A percentile compares a stretch with the other conserved stretches of the same genome.
Evolutionary conservation across 2,113 vertebrate genomes (phyloP).

Genomic region (Parus major): DNA sequence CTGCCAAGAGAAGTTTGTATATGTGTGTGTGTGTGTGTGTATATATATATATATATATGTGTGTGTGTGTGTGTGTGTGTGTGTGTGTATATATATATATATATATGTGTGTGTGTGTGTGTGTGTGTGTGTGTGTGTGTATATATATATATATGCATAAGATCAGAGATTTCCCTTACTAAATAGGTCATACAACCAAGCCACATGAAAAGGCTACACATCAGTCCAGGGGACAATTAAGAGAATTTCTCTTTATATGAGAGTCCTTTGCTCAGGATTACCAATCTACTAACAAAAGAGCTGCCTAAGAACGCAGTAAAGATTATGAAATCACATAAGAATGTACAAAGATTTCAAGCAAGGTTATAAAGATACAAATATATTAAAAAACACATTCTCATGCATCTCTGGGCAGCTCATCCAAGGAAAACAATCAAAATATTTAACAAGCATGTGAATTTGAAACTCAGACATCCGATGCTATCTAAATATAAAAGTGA

Average conservation of each 20-base stretch:
- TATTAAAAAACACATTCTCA: neutral
- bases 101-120: neutral
- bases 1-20: neutral
- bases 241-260: neutral
- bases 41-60: neutral
- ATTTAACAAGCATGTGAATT: neutral
- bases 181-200: neutral
- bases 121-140: too few species aligned
- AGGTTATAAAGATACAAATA: constrained; percentile 23
- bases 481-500: neutral
- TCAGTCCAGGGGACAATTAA: neutral
- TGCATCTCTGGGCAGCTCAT: neutral
- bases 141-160: neutral
- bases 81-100: neutral
- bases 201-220: neutral
- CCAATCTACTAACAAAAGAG: neutral
- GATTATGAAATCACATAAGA: neutral
- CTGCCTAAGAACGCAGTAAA: constrained; percentile 22
- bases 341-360: neutral
- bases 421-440: neutral
- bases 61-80: too few species aligned
- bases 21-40: too few species aligned
- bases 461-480: neutral
- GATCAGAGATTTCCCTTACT: neutral
- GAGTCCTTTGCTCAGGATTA: neutral